phyloP scores from a whole-genome alignment of 2,888 invertebrate genomes.

The Druceiella hillmani region DNA sequence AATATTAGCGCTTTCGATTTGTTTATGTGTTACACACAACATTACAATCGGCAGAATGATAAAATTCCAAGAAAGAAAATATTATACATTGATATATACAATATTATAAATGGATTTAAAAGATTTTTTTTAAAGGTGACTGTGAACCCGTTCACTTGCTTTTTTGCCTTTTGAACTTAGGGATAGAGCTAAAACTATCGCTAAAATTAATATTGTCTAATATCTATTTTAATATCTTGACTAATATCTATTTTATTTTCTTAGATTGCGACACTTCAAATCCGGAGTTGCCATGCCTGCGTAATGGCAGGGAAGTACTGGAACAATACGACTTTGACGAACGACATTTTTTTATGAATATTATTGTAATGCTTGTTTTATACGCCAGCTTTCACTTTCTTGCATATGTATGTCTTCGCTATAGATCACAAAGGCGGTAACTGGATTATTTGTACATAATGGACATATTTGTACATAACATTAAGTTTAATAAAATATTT shows the following conservation, averaged over 20 bases:
- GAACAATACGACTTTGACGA: conserved; percentile 66
- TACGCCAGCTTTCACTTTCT: conserved; percentile 65
- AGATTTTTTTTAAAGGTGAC: too few relatives aligned
- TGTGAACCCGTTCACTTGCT: neutral
- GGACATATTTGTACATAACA: neutral
- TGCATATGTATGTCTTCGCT: conserved; percentile 62
- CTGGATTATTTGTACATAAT: neutral
- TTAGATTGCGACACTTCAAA: conserved; percentile 57
- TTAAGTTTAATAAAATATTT: neutral
- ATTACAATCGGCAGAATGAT: too few relatives aligned
- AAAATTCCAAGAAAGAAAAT: too few relatives aligned
- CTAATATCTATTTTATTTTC: conserved; percentile 25
- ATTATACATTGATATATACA: too few relatives aligned
- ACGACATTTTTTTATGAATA: conserved; percentile 57
- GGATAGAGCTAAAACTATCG: too few relatives aligned
- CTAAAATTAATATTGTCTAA: too few relatives aligned
- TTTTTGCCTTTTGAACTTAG: neutral
- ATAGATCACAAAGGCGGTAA: conserved; percentile 55
- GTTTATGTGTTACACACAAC: too few relatives aligned
- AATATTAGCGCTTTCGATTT: too few relatives aligned
- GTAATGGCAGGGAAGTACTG: conserved; percentile 65
- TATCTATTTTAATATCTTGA: too few relatives aligned
- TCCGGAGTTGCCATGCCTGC: conserved; percentile 64
- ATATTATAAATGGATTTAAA: too few relatives aligned
- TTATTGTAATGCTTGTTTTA: conserved; percentile 59